Base-by-base conservation (phyloP, 2,888 invertebrate species). In the Oscheius sp. region DNA sequence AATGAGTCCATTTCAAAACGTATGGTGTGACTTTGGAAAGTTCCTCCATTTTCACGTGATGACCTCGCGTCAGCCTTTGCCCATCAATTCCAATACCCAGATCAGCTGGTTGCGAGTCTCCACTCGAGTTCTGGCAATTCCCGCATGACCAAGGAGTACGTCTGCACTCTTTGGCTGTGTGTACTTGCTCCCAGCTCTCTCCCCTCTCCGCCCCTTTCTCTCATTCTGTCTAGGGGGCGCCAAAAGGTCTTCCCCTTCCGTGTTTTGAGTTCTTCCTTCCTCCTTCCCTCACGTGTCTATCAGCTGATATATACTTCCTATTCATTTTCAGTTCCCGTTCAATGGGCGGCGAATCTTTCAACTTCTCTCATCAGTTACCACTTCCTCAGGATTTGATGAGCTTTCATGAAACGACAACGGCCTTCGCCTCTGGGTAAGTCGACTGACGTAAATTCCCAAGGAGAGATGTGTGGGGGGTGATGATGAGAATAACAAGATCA, bases 131-230 rank as follows among this genome's bases (percentile, higher is more conserved):
- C 2, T 20, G 22, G 4, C 32, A 17, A 8, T 54, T 17, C 33
- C 36, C 54, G 32, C 54, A 54, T 54, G 54, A 54, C 54, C 54
- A 36, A n/a, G n/a, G n/a, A 9, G 44, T 24, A 32, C 54, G 44
- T 24, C 44, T 59, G 59, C 59, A 59, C 59, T 59, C n/a, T n/a
- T 30, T 59, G 59, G 38, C 59, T 59, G n/a, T n/a, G n/a, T n/a
- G 59, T 59, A 59, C 59, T 59, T 59, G 44, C 59, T 28, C 44
- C 59, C 30, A 44, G 41, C 38, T 24, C 59, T n/a, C 38, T 24
- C 41, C 33, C 12, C 56, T 20, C 26, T n/a, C 59, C 59, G 59
- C 59, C 59, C 41, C 59, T 59, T 41, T n/a, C 59, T 44, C 28
- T 59, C 54, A 32, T 22, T 6, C 24, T 54, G 14, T 22, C 5